phyloP scores from a whole-genome alignment of 2,888 invertebrate genomes.

The Chrysomela aeneicollis region DNA sequence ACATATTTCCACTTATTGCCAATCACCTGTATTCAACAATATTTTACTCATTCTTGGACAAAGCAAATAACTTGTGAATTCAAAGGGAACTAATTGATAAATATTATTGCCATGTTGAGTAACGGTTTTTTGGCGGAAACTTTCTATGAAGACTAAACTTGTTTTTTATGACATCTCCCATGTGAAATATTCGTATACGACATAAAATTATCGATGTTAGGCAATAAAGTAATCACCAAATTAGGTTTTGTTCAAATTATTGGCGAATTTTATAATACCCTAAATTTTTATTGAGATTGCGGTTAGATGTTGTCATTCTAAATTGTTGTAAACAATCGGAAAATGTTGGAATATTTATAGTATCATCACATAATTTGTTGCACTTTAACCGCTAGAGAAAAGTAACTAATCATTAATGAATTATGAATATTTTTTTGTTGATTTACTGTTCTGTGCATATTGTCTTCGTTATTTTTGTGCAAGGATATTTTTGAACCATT shows the following conservation, averaged over 20 bases:
- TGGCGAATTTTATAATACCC: neutral
- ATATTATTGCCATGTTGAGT: neutral
- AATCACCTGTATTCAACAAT: neutral
- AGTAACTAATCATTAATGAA: too few species aligned
- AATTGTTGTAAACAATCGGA: too few species aligned
- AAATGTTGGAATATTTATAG: too few species aligned
- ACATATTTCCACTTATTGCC: neutral
- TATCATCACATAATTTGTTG: constrained; percentile 2
- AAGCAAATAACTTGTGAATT: neutral
- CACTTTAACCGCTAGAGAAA: too few species aligned
- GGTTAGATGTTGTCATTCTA: too few species aligned
- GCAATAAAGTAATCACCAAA: neutral
- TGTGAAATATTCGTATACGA: neutral
- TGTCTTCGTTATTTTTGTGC: too few species aligned
- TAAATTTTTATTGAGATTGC: neutral
- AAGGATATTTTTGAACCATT: too few species aligned
- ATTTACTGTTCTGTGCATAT: too few species aligned
- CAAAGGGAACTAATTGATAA: neutral
- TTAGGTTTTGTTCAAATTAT: too few species aligned
- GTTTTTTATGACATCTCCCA: neutral
- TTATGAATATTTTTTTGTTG: too few species aligned
- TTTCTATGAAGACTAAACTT: neutral
- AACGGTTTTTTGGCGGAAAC: neutral
- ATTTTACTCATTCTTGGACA: neutral
- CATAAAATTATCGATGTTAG: neutral